A percentile compares a stretch with the other conserved stretches of the same genome.
phyloP scores from a whole-genome alignment of 2,113 vertebrate species.

The Chamaea fasciata region DNA sequence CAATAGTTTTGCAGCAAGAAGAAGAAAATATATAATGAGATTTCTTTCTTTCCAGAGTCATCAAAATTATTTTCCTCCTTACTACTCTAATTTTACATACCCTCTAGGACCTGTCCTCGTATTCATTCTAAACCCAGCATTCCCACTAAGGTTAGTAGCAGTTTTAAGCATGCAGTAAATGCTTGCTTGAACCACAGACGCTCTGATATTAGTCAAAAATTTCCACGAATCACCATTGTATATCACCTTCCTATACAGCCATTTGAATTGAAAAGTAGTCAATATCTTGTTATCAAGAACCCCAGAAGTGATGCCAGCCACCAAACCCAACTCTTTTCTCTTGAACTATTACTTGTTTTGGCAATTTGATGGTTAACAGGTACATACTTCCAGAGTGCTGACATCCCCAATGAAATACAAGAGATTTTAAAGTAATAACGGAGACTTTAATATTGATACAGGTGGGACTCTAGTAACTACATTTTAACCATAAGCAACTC shows the following conservation, averaged over 20 bases:
- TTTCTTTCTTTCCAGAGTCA: conserved; percentile 55
- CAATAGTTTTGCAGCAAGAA: conserved; percentile 40
- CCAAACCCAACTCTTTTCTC: neutral
- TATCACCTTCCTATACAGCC: neutral
- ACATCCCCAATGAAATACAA: conserved; percentile 72
- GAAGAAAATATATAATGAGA: neutral
- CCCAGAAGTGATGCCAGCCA: neutral
- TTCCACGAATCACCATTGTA: neutral
- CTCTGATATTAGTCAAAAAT: neutral
- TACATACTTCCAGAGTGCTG: conserved; percentile 71
- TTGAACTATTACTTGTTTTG: conserved; percentile 42
- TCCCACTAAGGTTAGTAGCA: neutral
- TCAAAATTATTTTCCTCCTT: conserved; percentile 54
- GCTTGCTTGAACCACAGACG: neutral
- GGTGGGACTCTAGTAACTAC: conserved; percentile 72
- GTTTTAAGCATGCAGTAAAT: neutral
- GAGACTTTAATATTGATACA: conserved; percentile 80
- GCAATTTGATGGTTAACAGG: conserved; percentile 72
- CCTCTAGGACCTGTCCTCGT: neutral
- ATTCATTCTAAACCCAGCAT: neutral
- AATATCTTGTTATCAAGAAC: neutral
- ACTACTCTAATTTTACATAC: conserved; percentile 43
- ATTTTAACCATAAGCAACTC: conserved; percentile 78
- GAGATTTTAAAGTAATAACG: conserved; percentile 80
- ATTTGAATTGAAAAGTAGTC: neutral